A percentile compares a stretch with the other conserved stretches of the same genome.
Evolutionary conservation across 2,113 vertebrate genomes (phyloP).

Genomic region (Baryphthengus martii): DNA sequence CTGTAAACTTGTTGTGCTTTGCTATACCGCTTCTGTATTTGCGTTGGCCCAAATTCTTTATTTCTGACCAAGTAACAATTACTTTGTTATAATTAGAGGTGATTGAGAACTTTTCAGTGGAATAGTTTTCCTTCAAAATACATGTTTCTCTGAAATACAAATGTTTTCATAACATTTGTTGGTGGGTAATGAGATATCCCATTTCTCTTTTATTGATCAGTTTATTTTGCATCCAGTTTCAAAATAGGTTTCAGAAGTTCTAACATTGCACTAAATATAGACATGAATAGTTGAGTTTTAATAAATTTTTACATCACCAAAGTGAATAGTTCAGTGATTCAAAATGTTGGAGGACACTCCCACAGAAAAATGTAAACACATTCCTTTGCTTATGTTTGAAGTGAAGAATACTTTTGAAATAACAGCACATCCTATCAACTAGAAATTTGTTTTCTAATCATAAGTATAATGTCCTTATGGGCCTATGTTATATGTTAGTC

Average conservation of each 20-base stretch:
- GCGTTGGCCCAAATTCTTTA: neutral
- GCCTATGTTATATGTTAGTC: neutral
- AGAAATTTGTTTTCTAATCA: neutral
- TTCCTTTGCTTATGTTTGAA: neutral
- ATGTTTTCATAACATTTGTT: neutral
- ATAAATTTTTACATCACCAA: neutral
- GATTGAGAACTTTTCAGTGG: conserved; percentile 43
- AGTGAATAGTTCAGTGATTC: neutral
- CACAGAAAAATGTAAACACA: neutral
- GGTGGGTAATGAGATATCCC: neutral
- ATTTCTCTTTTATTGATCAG: neutral
- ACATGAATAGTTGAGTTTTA: neutral
- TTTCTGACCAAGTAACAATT: neutral
- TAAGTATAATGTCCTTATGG: neutral
- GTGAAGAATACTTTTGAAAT: neutral
- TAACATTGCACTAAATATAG: neutral
- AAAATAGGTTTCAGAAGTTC: neutral
- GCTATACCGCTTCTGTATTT: neutral
- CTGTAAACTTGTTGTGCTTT: neutral
- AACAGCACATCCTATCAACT: neutral
- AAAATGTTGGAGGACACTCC: neutral
- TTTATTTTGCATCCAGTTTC: neutral
- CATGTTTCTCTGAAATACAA: neutral
- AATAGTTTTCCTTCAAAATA: conserved; percentile 36
- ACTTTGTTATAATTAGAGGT: neutral